Evolutionary conservation across 2,888 invertebrate species (phyloP).

Genomic region (Tetragonisca angustula): DNA sequence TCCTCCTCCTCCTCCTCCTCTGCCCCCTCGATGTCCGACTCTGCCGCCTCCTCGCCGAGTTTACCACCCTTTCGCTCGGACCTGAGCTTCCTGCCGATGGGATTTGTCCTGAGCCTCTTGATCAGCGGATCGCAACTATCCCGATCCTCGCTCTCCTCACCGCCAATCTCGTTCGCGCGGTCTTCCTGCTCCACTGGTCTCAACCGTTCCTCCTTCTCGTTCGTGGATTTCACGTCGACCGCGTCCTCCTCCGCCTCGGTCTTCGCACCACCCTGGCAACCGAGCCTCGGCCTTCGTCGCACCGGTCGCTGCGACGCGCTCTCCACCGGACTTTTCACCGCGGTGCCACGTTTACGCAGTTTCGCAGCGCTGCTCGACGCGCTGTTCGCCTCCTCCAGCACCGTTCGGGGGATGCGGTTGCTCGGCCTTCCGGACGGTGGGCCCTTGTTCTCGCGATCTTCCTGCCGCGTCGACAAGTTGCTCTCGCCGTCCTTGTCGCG

Average conservation of each 20-base stretch:
- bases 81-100: conserved; percentile 71
- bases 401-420: conserved; percentile 77
- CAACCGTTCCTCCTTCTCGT: conserved; percentile 61
- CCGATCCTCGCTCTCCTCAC: conserved; percentile 64
- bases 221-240: conserved; percentile 19
- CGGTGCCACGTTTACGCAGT: conserved; percentile 76
- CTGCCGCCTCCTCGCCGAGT: conserved; percentile 43
- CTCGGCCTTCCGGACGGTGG: conserved; percentile 77
- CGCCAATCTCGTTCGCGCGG: conserved; percentile 52
- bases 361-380: conserved; percentile 76
- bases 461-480: conserved; percentile 75
- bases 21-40: conserved; percentile 55
- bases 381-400: conserved; percentile 80
- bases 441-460: conserved; percentile 82
- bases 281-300: conserved; percentile 68
- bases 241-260: conserved; percentile 47
- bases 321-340: conserved; percentile 73
- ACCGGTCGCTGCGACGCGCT: conserved; percentile 72
- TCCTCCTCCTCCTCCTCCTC: conserved; percentile 55
- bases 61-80: conserved; percentile 64
- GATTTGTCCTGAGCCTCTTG: conserved; percentile 76
- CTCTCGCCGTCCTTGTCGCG: conserved; percentile 71
- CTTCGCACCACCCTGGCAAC: conserved; percentile 59
- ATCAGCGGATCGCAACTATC: conserved; percentile 73
- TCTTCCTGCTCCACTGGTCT: conserved; percentile 55